These are phyloP conservation scores for Caranx melampygus DNA, from an alignment of 2,113 vertebrate genomes.

Conservation along the genomic window DNA sequence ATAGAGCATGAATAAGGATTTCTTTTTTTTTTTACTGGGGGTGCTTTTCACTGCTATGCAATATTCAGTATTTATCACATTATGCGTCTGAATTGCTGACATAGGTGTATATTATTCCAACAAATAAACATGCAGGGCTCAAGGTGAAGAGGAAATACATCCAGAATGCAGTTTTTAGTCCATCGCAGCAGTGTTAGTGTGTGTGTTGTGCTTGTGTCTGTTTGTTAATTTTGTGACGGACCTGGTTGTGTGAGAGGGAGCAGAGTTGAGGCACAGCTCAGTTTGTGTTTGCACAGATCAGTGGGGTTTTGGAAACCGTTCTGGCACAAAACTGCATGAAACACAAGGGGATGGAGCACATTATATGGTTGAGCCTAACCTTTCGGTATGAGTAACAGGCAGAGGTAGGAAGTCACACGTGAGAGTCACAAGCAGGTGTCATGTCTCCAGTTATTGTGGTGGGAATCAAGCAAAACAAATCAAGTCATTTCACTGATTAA, in stretches of 20 bases:
- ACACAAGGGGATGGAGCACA: conserved; percentile 16
- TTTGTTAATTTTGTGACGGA: conserved; percentile 47
- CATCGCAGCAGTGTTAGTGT: conserved; percentile 24
- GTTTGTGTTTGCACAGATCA: conserved; percentile 48
- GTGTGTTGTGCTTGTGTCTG: background rate
- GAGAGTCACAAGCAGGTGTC: no score
- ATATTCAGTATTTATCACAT: conserved; percentile 59
- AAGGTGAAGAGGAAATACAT: conserved; percentile 12
- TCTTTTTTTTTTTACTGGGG: conserved; percentile 7
- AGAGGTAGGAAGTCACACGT: no score
- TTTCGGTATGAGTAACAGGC: background rate
- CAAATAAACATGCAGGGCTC: conserved; percentile 33
- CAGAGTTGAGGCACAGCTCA: conserved; percentile 16
- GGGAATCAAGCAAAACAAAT: no score
- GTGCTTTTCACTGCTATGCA: conserved; percentile 39
- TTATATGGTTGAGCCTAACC: conserved; percentile 5
- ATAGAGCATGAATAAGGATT: conserved; percentile 46
- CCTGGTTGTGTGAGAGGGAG: conserved; percentile 26
- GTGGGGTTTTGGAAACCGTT: conserved; percentile 20
- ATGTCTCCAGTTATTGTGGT: no score
- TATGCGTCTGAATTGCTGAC: conserved; percentile 39
- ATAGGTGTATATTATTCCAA: conserved; percentile 28
- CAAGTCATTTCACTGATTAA: no score
- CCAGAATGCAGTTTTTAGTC: conserved; percentile 25
- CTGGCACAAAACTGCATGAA: conserved; percentile 32